Evolutionary conservation across 2,888 invertebrate genomes (phyloP), one percentile per base, ranked within the genome.

Genomic region (Homarus gammarus): DNA sequence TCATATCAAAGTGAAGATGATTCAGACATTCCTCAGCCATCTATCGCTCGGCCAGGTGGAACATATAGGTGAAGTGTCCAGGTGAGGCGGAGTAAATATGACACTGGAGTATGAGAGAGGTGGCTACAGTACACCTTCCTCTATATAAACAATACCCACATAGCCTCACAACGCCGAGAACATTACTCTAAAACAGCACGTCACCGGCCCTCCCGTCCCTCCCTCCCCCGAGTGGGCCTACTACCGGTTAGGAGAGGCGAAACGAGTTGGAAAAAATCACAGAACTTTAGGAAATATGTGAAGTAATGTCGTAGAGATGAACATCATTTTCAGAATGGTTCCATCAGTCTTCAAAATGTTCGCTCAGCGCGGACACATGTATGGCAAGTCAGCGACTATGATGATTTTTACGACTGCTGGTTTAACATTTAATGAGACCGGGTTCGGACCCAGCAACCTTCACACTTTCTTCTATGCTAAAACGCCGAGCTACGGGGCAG

Each of bases 321-420:
- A n/a, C 61, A 56, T 33, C 22, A 8, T 56, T 79, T 56, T 79
- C 61, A 33, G 22, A 78, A 79, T 31, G 15, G 27, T 79, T 79
- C 61, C n/a, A 61, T 33, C 61, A 22, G 56, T 51, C 61, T 38
- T 33, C 36, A 27, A 70, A 70, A 70, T 31, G 27, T 70, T 33
- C 70, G 70, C 31, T n/a, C 79, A 56, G 33, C 61, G 31, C 61
- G 38, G 79, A n/a, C 61, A 56, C 79, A 61, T 79, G 56, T 79
- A 27, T 51, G 61, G 61, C 79, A 51, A 56, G 79, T 79, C 79
- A 75, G 56, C 79, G 56, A 61, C 61, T 79, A 38, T 79, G 64
- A 79, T 79, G 61, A 79, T 61, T 61, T 56, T 79, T 79, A 79
- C 33, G 79, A 79, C 79, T 70, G 36, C 36, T 36, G 22, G 79